Conservation (phyloP, 2,888 invertebrate genomes). For the Drosophila imparisetae region DNA sequence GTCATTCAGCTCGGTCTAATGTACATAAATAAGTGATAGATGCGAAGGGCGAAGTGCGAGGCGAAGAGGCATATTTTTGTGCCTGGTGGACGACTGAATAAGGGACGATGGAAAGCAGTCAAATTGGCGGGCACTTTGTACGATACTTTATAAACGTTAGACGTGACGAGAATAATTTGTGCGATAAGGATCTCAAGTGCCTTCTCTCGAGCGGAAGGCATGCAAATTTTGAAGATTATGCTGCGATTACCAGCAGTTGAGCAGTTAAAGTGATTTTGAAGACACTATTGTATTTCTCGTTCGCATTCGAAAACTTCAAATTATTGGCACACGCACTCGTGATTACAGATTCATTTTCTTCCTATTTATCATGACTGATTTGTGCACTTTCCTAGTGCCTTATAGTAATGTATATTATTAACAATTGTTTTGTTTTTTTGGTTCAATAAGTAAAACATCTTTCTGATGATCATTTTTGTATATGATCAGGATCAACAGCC, state of each 20-base stretch:
- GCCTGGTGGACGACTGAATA: slow-evolving; percentile 25
- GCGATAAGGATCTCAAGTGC: slow-evolving; percentile 79
- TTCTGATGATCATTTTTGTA: neutral
- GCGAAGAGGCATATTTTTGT: slow-evolving; percentile 24
- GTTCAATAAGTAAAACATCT: neutral
- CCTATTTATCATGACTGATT: slow-evolving; percentile 1
- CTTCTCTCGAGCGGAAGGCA: slow-evolving; percentile 68
- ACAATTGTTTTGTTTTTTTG: neutral
- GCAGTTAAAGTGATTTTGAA: slow-evolving; percentile 74
- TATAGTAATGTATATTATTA: neutral
- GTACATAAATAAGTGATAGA: slow-evolving; percentile 32
- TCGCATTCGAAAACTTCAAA: slow-evolving; percentile 9
- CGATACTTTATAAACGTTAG: slow-evolving; percentile 67
- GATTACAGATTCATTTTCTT: slow-evolving; percentile 13
- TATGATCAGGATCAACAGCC: neutral
- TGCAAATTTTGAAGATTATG: slow-evolving; percentile 83
- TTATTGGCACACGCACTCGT: slow-evolving; percentile 25
- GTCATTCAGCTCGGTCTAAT: slow-evolving; percentile 64
- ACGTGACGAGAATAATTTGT: slow-evolving; percentile 83
- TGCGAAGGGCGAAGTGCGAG: neutral
- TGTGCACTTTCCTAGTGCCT: neutral
- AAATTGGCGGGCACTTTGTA: slow-evolving; percentile 71
- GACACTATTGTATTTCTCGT: slow-evolving; percentile 17
- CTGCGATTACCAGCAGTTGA: slow-evolving; percentile 81
- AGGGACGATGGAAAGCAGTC: slow-evolving; percentile 37